Base-by-base conservation (phyloP, 2,888 invertebrate species). In the Galerucella nymphaeae region DNA sequence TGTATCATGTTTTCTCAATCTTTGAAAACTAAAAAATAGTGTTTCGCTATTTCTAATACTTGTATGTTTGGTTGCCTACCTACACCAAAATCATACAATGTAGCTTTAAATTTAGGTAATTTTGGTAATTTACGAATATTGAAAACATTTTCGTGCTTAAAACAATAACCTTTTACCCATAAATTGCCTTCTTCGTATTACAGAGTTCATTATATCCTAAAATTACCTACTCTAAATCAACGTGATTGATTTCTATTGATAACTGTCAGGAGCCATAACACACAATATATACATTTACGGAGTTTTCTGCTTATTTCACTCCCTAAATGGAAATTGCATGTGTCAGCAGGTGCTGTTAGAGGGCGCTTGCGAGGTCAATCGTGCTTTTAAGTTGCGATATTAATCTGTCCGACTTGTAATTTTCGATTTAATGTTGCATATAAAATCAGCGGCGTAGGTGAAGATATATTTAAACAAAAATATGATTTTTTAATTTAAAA, bases 361-460 rank as follows among this genome's bases (percentile, higher is more conserved):
- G 75, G 76, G 76, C 75, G 72, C 73, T 62, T 57, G 57, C 30
- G 57, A 71, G 78, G 78, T 78, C 78, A 76, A 76, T 77, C 77
- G 76, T 77, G 77, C 75, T 71, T 50, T 71, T 70, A 67, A 63
- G 55, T 67, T 41, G 63, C 70, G 72, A 75, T 75, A 75, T 71
- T 73, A 67, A 75, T 75, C 73, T 75, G 72, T 71, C 71, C 66
- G 71, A 69, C 73, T 75, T 71, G 75, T 73, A 73, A 73, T 74
- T 67, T 72, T 70, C 67, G 62, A 75, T 73, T 74, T 74, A 72
- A 70, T 70, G 70, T 63, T 75, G 69, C 69, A 63, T 61, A 57
- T 18, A 62, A 30, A 14, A 2, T 38, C 61, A 62, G 61, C 2
- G 61, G 61, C 61, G 61, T 62, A 8, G 38, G 6, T n/a, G 0